phyloP scores from a whole-genome alignment of 2,888 invertebrate genomes.

The Lepidochitona cinerea region DNA sequence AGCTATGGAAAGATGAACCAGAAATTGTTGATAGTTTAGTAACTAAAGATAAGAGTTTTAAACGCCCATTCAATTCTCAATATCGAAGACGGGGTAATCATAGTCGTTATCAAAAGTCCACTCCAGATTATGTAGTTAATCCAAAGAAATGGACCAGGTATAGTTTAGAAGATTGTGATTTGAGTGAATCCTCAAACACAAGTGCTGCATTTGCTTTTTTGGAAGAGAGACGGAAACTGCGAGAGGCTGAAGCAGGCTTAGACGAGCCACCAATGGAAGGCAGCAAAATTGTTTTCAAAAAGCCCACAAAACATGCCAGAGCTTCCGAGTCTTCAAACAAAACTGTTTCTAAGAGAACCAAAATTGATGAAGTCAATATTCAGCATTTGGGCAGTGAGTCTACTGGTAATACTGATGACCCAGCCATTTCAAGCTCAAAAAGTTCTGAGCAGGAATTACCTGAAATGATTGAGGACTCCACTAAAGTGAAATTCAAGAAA shows the following conservation, averaged over 20 bases:
- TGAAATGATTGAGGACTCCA: not conserved
- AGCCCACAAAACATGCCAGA: conserved; percentile 9
- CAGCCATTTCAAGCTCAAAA: not conserved
- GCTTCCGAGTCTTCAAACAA: not conserved
- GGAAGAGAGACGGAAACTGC: conserved; percentile 73
- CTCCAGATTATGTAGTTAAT: conserved; percentile 76
- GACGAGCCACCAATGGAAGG: conserved; percentile 32
- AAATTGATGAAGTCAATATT: not conserved
- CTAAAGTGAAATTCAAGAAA: not conserved
- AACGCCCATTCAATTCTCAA: conserved; percentile 8
- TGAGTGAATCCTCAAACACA: conserved; percentile 84
- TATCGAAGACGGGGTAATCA: not conserved
- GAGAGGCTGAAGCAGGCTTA: conserved; percentile 37
- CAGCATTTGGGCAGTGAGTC: not conserved
- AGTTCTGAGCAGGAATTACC: not conserved
- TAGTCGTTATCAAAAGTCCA: too few relatives aligned
- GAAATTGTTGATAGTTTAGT: conserved; percentile 22
- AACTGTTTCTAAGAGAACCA: not conserved
- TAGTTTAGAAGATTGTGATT: conserved; percentile 83
- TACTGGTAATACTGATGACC: not conserved
- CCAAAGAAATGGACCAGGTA: conserved; percentile 89
- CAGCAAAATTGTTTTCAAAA: conserved; percentile 10
- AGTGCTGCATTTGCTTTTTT: conserved; percentile 85
- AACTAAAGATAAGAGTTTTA: conserved; percentile 1
- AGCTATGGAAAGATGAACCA: conserved; percentile 29